Evolutionary conservation across 2,113 vertebrate genomes (phyloP), one percentile per base, ranked within the genome.

Genomic region (Motacilla alba): DNA sequence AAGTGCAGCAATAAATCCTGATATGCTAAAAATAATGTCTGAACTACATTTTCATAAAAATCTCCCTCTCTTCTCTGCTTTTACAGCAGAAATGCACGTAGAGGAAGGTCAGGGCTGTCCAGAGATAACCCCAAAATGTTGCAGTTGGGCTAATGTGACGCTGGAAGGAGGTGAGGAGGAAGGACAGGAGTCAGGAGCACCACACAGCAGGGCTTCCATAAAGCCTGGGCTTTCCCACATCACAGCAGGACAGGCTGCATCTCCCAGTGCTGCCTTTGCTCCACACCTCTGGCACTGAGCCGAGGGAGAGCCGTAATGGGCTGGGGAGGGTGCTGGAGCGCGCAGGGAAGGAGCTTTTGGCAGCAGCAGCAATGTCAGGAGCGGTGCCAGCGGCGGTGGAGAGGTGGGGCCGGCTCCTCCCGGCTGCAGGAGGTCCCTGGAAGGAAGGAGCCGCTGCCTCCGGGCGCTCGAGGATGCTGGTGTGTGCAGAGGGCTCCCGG

Each of bases 351-450:
- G 39, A 10, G 17, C 49, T 20, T 28, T 1, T 21, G 1, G 27
- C 49, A 43, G 77, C n/a, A 35, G 23, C 23, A 56, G 12, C 3
- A 9, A 0, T 15, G 76, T 9, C 43, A 56, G 93, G 30, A 85
- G 23, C 14, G 2, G 33, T 41, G 69, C 44, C 60, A 27, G 63
- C 6, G 2, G 55, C 2, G 1, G 0, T 0, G 20, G 16, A 49
- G 22, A 5, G 69, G 33, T 26, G 12, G 13, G 24, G 23, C 67
- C 2, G 15, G 84, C 64, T 24, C 12, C 5, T 12, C 49, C 20
- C 2, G 12, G 67, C 43, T 33, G 26, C 28, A 7, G 67, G 67
- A 79, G 59, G 37, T 20, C 21, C 0, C 37, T 13, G 73, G n/a
- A 50, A 59, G 73, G 44, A 60, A 55, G 74, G 56, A 66, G 89